A percentile compares a stretch with the other conserved stretches of the same genome.
Evolutionary conservation across 2,888 invertebrate species (phyloP).

Genomic region (Physocephala rufipes): DNA sequence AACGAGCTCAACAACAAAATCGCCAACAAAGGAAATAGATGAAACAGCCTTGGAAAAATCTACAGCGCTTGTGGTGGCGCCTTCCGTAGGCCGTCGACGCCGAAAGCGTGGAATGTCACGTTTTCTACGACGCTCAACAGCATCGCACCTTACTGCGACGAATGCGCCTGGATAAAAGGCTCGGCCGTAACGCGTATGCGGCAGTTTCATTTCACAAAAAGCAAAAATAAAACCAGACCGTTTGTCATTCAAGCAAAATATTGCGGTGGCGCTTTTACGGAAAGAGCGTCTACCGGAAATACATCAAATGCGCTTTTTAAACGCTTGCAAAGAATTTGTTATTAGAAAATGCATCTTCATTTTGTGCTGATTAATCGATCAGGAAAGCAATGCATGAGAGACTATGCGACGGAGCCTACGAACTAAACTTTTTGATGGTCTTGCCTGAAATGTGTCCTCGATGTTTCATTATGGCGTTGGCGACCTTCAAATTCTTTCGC

Average conservation of each 20-base stretch:
- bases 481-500: background rate
- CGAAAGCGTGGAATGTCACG: conserved; percentile 43
- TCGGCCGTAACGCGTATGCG: too few relatives aligned
- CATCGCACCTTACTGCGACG: conserved; percentile 47
- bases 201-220: background rate
- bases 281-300: conserved; percentile 6
- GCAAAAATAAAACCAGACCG: background rate
- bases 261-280: background rate
- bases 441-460: background rate
- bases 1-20: background rate
- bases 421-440: background rate
- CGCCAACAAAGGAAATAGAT: conserved; percentile 11
- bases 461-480: background rate
- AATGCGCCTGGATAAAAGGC: conserved; percentile 51
- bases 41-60: conserved; percentile 33
- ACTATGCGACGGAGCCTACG: too few relatives aligned
- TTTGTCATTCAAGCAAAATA: background rate
- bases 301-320: background rate
- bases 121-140: conserved; percentile 44
- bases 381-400: background rate
- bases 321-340: conserved; percentile 12
- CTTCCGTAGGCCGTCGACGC: conserved; percentile 40
- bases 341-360: background rate
- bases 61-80: background rate
- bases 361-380: background rate